These are phyloP conservation scores for Synaphobranchus kaupii DNA, from an alignment of 2,797 vertebrate genomes.

Conservation along the genomic window DNA sequence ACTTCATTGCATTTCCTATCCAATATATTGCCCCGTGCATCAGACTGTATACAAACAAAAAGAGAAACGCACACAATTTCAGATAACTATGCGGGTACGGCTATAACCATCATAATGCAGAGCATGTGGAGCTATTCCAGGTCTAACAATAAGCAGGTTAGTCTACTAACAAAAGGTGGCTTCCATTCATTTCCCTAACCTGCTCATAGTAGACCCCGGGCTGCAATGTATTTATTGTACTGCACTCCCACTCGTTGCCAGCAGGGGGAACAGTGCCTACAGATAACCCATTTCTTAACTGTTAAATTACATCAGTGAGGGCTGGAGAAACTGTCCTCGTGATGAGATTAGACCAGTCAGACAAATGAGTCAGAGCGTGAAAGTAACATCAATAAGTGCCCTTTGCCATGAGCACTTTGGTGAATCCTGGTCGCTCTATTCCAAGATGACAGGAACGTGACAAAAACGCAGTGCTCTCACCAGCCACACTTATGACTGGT, in stretches of 20 bases:
- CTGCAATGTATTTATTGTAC: not conserved
- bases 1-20: not conserved
- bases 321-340: not conserved
- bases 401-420: not conserved
- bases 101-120: not conserved
- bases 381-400: not conserved
- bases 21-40: not conserved
- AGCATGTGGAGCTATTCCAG: not conserved
- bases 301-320: not conserved
- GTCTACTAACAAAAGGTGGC: not conserved
- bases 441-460: not conserved
- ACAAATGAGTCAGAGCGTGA: not conserved
- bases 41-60: not conserved
- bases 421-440: not conserved
- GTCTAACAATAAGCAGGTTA: not conserved
- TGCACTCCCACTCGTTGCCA: not conserved
- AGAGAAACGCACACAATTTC: not conserved
- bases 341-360: slow-evolving; percentile 15
- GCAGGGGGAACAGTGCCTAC: not conserved
- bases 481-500: not conserved
- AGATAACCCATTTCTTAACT: not conserved
- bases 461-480: not conserved
- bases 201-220: too few relatives aligned
- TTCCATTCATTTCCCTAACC: too few relatives aligned
- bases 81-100: not conserved